phyloP scores from a whole-genome alignment of 2,888 invertebrate species.

The Julus scandinavius region DNA sequence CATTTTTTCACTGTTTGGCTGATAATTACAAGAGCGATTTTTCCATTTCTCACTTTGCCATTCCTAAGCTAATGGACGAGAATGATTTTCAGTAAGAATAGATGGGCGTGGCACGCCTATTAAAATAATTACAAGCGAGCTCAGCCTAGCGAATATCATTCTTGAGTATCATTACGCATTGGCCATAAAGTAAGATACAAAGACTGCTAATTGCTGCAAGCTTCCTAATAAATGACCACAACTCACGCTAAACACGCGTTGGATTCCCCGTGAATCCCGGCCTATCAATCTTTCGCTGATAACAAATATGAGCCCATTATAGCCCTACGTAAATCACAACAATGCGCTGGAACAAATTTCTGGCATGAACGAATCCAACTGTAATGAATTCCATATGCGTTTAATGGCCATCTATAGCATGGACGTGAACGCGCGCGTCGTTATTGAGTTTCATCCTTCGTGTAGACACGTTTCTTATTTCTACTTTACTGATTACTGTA shows the following conservation, averaged over 20 bases:
- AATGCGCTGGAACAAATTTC: conserved; percentile 27
- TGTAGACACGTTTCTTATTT: conserved; percentile 14
- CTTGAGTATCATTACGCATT: conserved; percentile 12
- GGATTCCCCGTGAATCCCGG: neutral
- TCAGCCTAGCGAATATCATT: neutral
- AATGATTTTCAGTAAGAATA: neutral
- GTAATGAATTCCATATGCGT: conserved; percentile 33
- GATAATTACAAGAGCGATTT: neutral
- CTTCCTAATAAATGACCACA: conserved; percentile 33
- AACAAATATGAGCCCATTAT: conserved; percentile 27
- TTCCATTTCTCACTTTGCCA: neutral
- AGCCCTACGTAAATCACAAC: conserved; percentile 21
- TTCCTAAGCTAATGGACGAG: neutral
- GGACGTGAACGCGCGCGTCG: neutral
- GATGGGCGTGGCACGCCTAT: conserved; percentile 21
- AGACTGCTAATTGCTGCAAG: conserved; percentile 13
- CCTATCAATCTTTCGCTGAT: conserved; percentile 11
- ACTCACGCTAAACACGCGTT: conserved; percentile 8
- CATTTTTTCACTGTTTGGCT: neutral
- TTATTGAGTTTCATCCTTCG: conserved; percentile 11
- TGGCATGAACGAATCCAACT: conserved; percentile 21
- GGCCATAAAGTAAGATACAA: conserved; percentile 33
- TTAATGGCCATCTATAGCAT: neutral
- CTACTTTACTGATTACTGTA: conserved; percentile 33
- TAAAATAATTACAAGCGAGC: neutral